Base-by-base conservation (phyloP, 2,797 vertebrate species). In the Natrix natrix region DNA sequence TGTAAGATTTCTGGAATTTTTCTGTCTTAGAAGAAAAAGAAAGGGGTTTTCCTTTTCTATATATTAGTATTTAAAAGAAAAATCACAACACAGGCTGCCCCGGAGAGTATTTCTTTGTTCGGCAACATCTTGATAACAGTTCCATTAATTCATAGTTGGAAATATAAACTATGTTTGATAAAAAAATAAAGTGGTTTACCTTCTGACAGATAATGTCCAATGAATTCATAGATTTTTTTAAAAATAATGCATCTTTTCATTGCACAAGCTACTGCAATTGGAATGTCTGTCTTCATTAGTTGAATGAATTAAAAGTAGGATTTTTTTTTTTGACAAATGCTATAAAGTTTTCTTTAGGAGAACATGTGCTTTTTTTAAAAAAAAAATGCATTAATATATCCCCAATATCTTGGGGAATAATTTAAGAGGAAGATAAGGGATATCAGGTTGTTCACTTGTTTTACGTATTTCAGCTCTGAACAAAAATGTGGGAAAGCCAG, bases 41-140 rank as follows among this genome's bases (percentile, higher is more conserved):
- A 94, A 86, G 32, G 90, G 0, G 89, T 43, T 89, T 63, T 61
- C 20, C 59, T 94, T 88, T 92, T 37, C 74, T 0, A 0, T 93
- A 94, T 86, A 93, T 22, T 7, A 86, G 94, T 95, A 48, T 8
- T 93, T 94, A 91, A 66, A 91, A 12, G 69, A 56, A 89, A 94
- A 96, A 94, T 90, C 52, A 86, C 12, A 8, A 8, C 32, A 3
- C 22, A 90, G 87, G 66, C 91, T 91, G 89, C 83, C 92, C 91
- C 55, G 94, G 78, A 87, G 92, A 94, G 20, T 96, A 94, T 96
- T 96, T n/a, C 11, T 74, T 94, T 93, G 92, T 94, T 94, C 94
- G 93, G 90, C 93, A 94, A 95, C 91, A 91, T 95, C 91, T 94
- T 94, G 92, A 93, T 95, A 95, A 92, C 94, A 93, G 94, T 93